Percentiles rank a stretch among this genome's conserved stretches.
Conservation (phyloP, 2,888 invertebrate species). For the Eupelmus urozonus region DNA sequence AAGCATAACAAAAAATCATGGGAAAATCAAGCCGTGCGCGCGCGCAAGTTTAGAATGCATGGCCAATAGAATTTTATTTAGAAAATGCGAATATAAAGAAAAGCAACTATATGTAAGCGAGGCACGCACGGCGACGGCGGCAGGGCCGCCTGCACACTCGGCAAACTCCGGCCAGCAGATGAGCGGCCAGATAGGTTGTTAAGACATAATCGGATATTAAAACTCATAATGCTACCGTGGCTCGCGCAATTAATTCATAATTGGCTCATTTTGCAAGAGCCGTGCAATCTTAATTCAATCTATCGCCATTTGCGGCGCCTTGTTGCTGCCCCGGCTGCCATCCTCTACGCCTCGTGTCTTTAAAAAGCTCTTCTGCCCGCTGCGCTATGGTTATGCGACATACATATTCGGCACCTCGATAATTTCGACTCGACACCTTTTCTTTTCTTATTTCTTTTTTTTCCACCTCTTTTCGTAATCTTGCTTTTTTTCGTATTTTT, state of each 20-base stretch:
- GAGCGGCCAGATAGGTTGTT: constrained; percentile 67
- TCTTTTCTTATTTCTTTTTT: constrained; percentile 26
- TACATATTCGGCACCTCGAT: constrained; percentile 63
- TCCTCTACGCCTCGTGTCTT: too few relatives aligned
- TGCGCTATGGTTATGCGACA: constrained; percentile 53
- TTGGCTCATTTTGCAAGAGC: constrained; percentile 75
- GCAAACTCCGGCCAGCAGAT: constrained; percentile 35
- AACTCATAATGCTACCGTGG: constrained; percentile 73
- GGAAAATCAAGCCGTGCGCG: constrained; percentile 31
- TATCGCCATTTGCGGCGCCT: constrained; percentile 74
- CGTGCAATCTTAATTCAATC: constrained; percentile 77
- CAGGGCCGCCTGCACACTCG: too few relatives aligned
- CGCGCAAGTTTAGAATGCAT: neutral
- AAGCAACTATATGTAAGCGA: constrained; percentile 33
- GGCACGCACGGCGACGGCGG: constrained; percentile 32
- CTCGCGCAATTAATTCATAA: constrained; percentile 76
- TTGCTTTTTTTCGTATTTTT: neutral
- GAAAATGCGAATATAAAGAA: constrained; percentile 12
- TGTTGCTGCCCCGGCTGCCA: constrained; percentile 71
- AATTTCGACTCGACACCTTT: constrained; percentile 66
- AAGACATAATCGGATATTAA: constrained; percentile 76
- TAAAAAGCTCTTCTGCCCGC: neutral
- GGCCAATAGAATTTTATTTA: constrained; percentile 50
- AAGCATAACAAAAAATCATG: constrained; percentile 2
- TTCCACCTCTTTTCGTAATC: neutral